Evolutionary conservation across 2,888 invertebrate species (phyloP).

Genomic region (Chrysolina americana): DNA sequence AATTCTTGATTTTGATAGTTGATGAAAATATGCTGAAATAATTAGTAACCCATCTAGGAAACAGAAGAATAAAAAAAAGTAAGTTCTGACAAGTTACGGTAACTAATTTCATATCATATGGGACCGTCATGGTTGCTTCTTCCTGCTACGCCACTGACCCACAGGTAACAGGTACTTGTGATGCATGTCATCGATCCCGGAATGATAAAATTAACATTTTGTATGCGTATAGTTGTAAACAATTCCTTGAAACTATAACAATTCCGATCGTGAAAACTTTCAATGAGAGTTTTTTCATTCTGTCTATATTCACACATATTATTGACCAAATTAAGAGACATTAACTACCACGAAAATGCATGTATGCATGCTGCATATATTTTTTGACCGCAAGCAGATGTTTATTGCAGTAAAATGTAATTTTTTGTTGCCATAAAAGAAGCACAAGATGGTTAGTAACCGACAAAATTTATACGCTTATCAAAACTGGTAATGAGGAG

Average conservation of each 20-base stretch:
- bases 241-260: slow-evolving; percentile 56
- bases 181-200: slow-evolving; percentile 59
- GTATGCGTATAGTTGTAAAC: slow-evolving; percentile 58
- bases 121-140: not conserved
- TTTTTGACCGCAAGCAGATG: slow-evolving; percentile 14
- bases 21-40: no score
- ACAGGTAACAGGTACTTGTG: slow-evolving; percentile 42
- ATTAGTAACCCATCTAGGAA: no score
- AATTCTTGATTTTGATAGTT: no score
- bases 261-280: slow-evolving; percentile 44
- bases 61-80: no score
- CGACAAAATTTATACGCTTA: not conserved
- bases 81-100: no score
- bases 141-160: slow-evolving; percentile 30
- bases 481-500: not conserved
- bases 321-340: slow-evolving; percentile 43
- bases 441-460: not conserved
- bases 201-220: slow-evolving; percentile 58
- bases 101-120: no score
- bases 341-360: slow-evolving; percentile 36
- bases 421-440: not conserved
- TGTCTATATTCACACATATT: slow-evolving; percentile 38
- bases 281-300: slow-evolving; percentile 45
- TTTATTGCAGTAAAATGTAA: not conserved
- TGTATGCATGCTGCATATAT: slow-evolving; percentile 28